phyloP scores from a whole-genome alignment of 1,140 invertebrate genomes.

The Meloidogyne floridensis region DNA sequence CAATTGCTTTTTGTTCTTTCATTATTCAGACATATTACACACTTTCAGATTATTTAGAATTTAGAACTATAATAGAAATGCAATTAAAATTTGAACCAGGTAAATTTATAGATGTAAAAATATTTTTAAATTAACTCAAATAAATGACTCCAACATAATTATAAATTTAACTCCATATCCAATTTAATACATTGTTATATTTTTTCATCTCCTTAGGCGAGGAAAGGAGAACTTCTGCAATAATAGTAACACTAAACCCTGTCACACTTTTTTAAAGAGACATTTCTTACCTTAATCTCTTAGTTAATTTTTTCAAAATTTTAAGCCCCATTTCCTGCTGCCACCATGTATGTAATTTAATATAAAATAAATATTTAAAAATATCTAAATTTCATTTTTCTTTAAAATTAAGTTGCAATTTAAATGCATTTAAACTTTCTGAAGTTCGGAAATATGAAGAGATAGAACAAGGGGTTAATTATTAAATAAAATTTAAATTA shows the following conservation, averaged over 20 bases:
- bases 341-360: conserved; percentile 45
- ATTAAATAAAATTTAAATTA: conserved; percentile 28
- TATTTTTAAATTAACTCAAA: background rate
- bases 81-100: conserved; percentile 65
- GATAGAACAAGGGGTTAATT: conserved; percentile 58
- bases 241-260: no score
- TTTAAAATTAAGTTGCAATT: conserved; percentile 48
- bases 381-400: background rate
- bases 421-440: conserved; percentile 63
- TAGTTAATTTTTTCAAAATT: background rate
- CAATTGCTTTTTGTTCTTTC: conserved; percentile 54
- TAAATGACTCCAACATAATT: no score
- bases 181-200: no score
- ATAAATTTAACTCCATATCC: no score
- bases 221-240: no score
- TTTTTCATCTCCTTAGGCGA: no score
- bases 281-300: background rate
- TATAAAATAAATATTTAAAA: background rate
- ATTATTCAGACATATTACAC: conserved; percentile 63
- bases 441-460: conserved; percentile 62
- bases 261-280: background rate
- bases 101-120: conserved; percentile 10
- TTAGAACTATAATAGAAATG: conserved; percentile 66
- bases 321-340: conserved; percentile 65
- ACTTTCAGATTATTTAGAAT: conserved; percentile 61